Evolutionary conservation across 1,140 invertebrate genomes (phyloP).

Genomic region (Drosophila micromelanica): DNA sequence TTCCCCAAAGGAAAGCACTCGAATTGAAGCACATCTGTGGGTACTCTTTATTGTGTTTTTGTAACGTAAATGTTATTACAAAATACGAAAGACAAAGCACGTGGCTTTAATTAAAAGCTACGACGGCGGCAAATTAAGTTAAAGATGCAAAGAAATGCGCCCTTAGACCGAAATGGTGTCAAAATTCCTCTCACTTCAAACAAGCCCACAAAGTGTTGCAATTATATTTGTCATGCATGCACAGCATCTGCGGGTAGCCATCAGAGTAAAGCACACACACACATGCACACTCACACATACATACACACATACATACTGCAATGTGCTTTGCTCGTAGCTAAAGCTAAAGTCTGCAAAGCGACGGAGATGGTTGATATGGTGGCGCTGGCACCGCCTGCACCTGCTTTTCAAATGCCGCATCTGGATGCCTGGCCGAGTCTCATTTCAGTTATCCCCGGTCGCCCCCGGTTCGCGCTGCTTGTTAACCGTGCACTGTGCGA

Average conservation of each 20-base stretch:
- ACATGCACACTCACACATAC: neutral
- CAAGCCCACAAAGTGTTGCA: constrained; percentile 65
- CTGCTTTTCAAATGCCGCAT: constrained; percentile 37
- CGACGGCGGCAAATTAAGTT: constrained; percentile 53
- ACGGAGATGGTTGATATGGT: constrained; percentile 39
- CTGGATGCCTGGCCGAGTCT: constrained; percentile 37
- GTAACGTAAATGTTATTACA: neutral
- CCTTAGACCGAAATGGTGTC: constrained; percentile 62
- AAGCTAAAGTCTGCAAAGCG: constrained; percentile 20
- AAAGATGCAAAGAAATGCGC: constrained; percentile 60
- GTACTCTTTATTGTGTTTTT: neutral
- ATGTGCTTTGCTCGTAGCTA: neutral
- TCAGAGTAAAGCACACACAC: constrained; percentile 1
- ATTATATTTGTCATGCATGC: constrained; percentile 64
- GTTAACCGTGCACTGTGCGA: constrained; percentile 31
- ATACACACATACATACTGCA: neutral
- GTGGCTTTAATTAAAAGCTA: constrained; percentile 54
- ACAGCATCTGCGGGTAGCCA: constrained; percentile 43
- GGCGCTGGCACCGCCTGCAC: constrained; percentile 31
- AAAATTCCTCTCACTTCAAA: constrained; percentile 67
- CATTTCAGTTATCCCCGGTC: constrained; percentile 32
- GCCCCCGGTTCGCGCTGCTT: constrained; percentile 4
- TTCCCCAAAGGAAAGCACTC: no score
- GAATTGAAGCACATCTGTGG: neutral
- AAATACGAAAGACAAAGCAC: constrained; percentile 9